Base-by-base conservation (phyloP, 2,113 vertebrate species). In the Stegostoma tigrinum region DNA sequence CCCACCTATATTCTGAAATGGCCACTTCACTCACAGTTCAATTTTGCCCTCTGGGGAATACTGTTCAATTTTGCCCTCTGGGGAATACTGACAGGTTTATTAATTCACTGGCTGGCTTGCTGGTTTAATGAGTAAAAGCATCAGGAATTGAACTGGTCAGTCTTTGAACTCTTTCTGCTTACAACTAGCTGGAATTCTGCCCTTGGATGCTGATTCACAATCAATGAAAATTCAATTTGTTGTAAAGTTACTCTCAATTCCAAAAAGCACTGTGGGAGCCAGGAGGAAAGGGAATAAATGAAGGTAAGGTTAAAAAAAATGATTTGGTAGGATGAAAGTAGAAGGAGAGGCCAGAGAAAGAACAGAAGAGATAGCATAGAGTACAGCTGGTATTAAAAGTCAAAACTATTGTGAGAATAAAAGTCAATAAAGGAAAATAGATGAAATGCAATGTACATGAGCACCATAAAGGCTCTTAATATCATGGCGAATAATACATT, bases 221-320 rank as follows among this genome's bases (percentile, higher is more conserved):
- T 93, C 89, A 66, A 93, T 93, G 64, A 66, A 93, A 93, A 93
- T 93, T 34, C 61, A 93, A 93, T 64, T 91, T 91, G 17, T 91
- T 64, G 87, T 91, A 34, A 55, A 91, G 87, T 64, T 91, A 4
- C 87, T 91, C 61, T 91, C 30, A 64, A 91, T 93, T 67, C 61
- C 5, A 93, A 90, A 23, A 42, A 38, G 34, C 34, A n/a, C 34
- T 8, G 30, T 64, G 89, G 89, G 55, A 38, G 19, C 30, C 34
- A 38, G 89, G 61, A 91, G 55, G 55, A 38, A 64, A 15, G 15
- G 64, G 61, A 91, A 91, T n/a, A 91, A 64, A 66, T 66, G 89
- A 91, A 34, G 48, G 55, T 34, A 89, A 24, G 55, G n/a, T 61
- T 3, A 61, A 61, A 61, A 61, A 61, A 61, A 8, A 61, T 61